A percentile compares a stretch with the other conserved stretches of the same genome.
These are phyloP conservation scores for Ecdyonurus torrentis DNA, from an alignment of 2,888 invertebrate genomes.

Conservation along the genomic window DNA sequence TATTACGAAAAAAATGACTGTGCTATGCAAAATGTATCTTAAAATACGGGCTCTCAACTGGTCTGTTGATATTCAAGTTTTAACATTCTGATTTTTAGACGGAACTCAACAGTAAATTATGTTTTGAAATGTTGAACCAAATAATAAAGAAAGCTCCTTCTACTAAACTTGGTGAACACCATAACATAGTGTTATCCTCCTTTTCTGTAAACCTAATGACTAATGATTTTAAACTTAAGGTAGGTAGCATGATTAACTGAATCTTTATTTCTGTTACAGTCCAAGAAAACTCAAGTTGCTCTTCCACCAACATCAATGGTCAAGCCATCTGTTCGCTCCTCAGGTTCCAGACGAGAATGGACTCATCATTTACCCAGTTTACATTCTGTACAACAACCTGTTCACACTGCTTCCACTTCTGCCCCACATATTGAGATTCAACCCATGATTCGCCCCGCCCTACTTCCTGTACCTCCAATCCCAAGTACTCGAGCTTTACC, in stretches of 20 bases:
- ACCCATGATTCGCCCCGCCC: neutral
- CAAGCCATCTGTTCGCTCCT: neutral
- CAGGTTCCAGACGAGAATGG: neutral
- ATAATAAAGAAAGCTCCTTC: neutral
- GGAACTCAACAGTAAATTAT: neutral
- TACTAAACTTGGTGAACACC: neutral
- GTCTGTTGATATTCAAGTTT: too few species aligned
- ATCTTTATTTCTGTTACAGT: neutral
- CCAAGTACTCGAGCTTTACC: neutral
- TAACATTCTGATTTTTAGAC: too few species aligned
- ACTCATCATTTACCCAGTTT: neutral
- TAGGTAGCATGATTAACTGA: too few species aligned
- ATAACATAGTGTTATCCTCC: neutral
- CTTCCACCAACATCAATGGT: neutral
- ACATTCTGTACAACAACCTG: neutral
- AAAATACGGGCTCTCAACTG: too few species aligned
- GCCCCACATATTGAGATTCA: neutral
- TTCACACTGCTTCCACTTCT: too few species aligned
- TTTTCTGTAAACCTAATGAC: too few species aligned
- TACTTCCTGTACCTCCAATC: neutral
- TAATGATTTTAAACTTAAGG: too few species aligned
- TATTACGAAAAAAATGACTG: too few species aligned
- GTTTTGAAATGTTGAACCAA: too few species aligned
- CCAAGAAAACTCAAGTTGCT: neutral
- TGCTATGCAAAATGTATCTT: too few species aligned